These are phyloP conservation scores for Acheta domesticus DNA, from an alignment of 2,888 invertebrate genomes.

Conservation along the genomic window DNA sequence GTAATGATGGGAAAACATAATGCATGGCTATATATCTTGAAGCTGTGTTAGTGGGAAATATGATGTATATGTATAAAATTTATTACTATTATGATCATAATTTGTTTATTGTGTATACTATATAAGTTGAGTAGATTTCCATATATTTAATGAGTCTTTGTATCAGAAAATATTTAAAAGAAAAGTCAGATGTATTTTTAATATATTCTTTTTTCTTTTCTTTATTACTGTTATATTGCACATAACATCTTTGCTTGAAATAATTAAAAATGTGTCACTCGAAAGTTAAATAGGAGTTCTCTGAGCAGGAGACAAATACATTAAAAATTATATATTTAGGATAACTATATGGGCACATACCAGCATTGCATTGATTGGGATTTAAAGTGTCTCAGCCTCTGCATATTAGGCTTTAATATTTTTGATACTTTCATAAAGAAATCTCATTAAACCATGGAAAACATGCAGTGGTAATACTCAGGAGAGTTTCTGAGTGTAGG, in stretches of 20 bases:
- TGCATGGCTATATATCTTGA: neutral
- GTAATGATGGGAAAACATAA: neutral
- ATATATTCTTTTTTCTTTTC: conserved; percentile 23
- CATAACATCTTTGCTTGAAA: conserved; percentile 6
- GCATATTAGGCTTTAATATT: conserved; percentile 47
- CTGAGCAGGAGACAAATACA: neutral
- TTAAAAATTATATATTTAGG: conserved; percentile 12
- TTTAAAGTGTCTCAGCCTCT: conserved; percentile 23
- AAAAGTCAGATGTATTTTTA: conserved; percentile 19
- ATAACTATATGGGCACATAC: conserved; percentile 28
- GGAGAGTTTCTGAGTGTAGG: conserved; percentile 21
- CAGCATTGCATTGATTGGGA: conserved; percentile 27
- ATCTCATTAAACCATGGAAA: conserved; percentile 29
- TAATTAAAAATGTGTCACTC: conserved; percentile 18
- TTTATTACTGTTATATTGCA: conserved; percentile 25
- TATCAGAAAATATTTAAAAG: conserved; percentile 25
- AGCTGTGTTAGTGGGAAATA: neutral
- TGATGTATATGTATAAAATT: conserved; percentile 18
- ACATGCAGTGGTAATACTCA: conserved; percentile 25
- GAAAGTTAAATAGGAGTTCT: neutral
- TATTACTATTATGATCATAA: conserved; percentile 18
- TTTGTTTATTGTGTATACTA: conserved; percentile 28
- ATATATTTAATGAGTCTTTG: conserved; percentile 25
- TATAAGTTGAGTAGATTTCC: conserved; percentile 23
- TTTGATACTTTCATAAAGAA: conserved; percentile 56